A percentile compares a stretch with the other conserved stretches of the same genome.
phyloP scores from a whole-genome alignment of 1,140 invertebrate species.

The Achroia grisella region DNA sequence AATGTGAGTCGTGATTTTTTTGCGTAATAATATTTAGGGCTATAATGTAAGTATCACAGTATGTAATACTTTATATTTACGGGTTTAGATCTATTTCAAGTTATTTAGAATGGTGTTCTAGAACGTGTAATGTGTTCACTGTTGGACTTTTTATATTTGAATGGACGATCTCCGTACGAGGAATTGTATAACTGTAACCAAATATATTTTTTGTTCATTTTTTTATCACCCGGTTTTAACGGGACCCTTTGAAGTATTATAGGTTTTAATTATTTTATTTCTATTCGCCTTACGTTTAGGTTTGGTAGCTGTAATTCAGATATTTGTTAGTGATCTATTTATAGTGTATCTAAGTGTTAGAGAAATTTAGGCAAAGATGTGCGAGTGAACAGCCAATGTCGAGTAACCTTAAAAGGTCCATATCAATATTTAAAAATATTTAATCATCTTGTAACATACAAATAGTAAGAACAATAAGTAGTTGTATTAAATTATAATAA shows the following conservation, averaged over 20 bases:
- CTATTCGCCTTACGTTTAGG: constrained; percentile 32
- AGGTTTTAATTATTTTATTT: constrained; percentile 42
- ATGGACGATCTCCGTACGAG: constrained; percentile 31
- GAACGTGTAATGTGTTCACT: constrained; percentile 57
- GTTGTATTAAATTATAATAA: constrained; percentile 41
- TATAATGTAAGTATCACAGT: constrained; percentile 48
- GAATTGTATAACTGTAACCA: constrained; percentile 36
- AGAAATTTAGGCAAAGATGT: constrained; percentile 21
- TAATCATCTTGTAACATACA: constrained; percentile 63
- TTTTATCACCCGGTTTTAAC: constrained; percentile 58
- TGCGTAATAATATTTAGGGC: constrained; percentile 1
- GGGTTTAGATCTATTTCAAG: constrained; percentile 63
- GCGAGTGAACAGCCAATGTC: constrained; percentile 30
- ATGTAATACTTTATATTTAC: constrained; percentile 63
- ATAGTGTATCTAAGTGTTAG: constrained; percentile 50
- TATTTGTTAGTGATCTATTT: constrained; percentile 5
- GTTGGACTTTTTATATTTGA: constrained; percentile 39
- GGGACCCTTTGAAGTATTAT: constrained; percentile 65
- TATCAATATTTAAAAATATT: constrained; percentile 70
- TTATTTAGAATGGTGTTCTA: constrained; percentile 43
- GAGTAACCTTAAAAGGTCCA: constrained; percentile 66
- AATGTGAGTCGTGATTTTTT: constrained; percentile 3
- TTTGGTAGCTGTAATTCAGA: constrained; percentile 30
- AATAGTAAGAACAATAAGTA: constrained; percentile 68
- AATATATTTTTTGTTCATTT: constrained; percentile 41